Conservation (phyloP, 2,888 invertebrate genomes). For the Catonia carolina region DNA sequence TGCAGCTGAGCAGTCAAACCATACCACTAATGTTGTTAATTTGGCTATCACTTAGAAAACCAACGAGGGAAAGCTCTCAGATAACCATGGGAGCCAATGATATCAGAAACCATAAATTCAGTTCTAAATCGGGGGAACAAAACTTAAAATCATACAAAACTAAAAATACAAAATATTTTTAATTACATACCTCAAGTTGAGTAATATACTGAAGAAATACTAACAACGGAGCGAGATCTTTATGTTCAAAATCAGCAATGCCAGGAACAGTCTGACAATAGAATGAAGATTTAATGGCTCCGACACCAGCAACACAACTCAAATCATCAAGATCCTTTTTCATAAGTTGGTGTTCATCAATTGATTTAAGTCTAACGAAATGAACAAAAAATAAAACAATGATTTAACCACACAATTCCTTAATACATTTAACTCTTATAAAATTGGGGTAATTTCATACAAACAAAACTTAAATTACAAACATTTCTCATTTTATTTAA, state of each 20-base stretch:
- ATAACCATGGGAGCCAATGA: no score
- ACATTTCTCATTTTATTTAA: no score
- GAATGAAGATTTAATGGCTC: constrained; percentile 73
- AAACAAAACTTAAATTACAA: background rate
- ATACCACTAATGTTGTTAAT: no score
- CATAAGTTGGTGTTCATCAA: no score
- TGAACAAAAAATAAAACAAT: background rate
- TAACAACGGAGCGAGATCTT: constrained; percentile 64
- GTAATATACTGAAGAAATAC: constrained; percentile 80
- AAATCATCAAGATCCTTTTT: constrained; percentile 39
- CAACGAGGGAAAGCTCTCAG: no score
- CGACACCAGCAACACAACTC: constrained; percentile 69
- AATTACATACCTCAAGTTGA: constrained; percentile 65
- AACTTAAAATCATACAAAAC: no score
- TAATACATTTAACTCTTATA: background rate
- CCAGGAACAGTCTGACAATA: constrained; percentile 60
- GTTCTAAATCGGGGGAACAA: no score
- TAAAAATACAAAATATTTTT: background rate
- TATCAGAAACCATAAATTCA: no score
- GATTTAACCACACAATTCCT: background rate
- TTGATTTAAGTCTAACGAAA: no score
- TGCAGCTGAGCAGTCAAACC: no score
- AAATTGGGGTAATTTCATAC: background rate
- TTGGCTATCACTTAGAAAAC: no score
- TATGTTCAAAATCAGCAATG: constrained; percentile 54